Conservation (phyloP, 2,888 invertebrate species). For the Phortica magna region DNA sequence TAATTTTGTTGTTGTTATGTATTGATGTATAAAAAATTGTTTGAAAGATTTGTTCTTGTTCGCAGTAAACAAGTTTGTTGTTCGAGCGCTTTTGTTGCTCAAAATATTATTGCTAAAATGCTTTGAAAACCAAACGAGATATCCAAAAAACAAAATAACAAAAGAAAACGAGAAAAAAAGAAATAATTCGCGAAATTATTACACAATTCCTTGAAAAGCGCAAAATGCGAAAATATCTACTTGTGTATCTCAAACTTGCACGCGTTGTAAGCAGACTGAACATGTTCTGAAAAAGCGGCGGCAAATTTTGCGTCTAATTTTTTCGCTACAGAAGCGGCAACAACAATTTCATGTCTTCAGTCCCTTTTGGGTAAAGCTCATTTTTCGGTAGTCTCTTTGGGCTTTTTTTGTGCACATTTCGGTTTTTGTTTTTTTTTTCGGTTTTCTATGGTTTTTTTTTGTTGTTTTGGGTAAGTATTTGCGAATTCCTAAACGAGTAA, state of each 20-base stretch:
- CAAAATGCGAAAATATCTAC: conserved; percentile 29
- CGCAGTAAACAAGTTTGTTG: conserved; percentile 9
- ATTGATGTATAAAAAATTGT: neutral
- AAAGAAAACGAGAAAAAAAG: neutral
- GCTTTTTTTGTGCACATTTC: conserved; percentile 4
- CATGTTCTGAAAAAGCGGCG: conserved; percentile 2
- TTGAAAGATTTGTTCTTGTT: conserved; percentile 2
- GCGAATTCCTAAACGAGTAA: conserved; percentile 47
- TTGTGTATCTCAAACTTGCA: conserved; percentile 25
- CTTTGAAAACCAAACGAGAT: neutral
- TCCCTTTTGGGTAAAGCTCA: conserved; percentile 23
- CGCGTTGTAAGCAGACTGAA: conserved; percentile 22
- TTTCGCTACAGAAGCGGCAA: neutral
- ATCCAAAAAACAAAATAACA: neutral
- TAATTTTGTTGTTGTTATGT: neutral
- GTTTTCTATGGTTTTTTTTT: neutral
- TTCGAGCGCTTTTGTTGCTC: neutral
- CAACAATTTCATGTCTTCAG: conserved; percentile 1
- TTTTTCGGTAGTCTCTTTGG: conserved; percentile 12
- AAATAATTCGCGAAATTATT: conserved; percentile 56
- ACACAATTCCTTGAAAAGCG: conserved; percentile 59
- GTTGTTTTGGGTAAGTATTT: conserved; percentile 36
- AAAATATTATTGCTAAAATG: conserved; percentile 4
- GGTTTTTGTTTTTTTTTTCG: neutral
- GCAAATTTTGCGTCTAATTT: conserved; percentile 13